These are phyloP conservation scores for Andrena flavipes DNA, from an alignment of 2,888 invertebrate genomes.

Conservation along the genomic window DNA sequence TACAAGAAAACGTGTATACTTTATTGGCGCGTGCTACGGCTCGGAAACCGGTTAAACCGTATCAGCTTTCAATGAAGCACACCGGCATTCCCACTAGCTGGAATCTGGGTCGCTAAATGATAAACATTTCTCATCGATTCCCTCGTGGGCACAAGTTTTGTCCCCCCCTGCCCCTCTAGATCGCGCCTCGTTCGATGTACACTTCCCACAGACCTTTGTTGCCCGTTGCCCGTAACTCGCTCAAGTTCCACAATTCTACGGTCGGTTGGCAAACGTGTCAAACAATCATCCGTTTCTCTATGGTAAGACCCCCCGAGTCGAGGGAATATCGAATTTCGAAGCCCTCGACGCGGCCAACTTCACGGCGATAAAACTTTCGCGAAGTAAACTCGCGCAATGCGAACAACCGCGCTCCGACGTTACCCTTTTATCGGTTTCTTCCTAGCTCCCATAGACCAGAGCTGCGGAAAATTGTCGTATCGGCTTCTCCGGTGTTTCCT, in stretches of 20 bases:
- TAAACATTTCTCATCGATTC: slow-evolving; percentile 14
- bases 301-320: slow-evolving; percentile 1
- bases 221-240: slow-evolving; percentile 4
- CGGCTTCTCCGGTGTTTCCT: not conserved
- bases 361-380: slow-evolving; percentile 57
- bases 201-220: not conserved
- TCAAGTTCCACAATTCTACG: slow-evolving; percentile 4
- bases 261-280: slow-evolving; percentile 6
- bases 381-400: slow-evolving; percentile 24
- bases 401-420: slow-evolving; percentile 16
- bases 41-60: slow-evolving; percentile 57
- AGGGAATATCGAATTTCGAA: slow-evolving; percentile 58
- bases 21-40: slow-evolving; percentile 50
- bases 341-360: slow-evolving; percentile 41
- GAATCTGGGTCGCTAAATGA: slow-evolving; percentile 32
- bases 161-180: not conserved
- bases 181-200: not conserved
- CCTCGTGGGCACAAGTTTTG: not conserved
- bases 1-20: slow-evolving; percentile 30
- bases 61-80: slow-evolving; percentile 52
- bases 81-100: slow-evolving; percentile 23
- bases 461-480: slow-evolving; percentile 19
- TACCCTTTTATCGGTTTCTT: slow-evolving; percentile 44
- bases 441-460: slow-evolving; percentile 7
- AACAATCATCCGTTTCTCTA: slow-evolving; percentile 27